Evolutionary conservation across 1,140 invertebrate genomes (phyloP).

Genomic region (Drosophila albomicans): DNA sequence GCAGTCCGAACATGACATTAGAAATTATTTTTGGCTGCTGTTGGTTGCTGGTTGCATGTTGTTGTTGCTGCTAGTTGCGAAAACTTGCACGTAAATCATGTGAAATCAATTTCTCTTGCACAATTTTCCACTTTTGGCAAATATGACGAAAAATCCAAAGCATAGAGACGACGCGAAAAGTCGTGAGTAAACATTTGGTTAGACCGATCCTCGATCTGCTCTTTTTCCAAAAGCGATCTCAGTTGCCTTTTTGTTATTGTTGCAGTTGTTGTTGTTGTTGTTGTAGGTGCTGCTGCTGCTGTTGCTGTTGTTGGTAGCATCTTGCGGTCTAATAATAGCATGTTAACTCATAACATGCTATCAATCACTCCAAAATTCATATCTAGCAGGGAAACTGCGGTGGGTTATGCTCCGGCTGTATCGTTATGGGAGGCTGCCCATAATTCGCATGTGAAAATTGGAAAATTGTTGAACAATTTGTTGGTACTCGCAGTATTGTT

Average conservation of each 20-base stretch:
- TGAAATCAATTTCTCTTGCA: conserved; percentile 78
- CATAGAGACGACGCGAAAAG: conserved; percentile 50
- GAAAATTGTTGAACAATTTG: conserved; percentile 61
- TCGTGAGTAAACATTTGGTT: conserved; percentile 79
- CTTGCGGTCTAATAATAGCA: conserved; percentile 77
- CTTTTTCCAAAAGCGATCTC: conserved; percentile 33
- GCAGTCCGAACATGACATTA: conserved; percentile 65
- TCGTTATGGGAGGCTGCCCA: conserved; percentile 36
- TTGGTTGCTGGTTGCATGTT: conserved; percentile 16
- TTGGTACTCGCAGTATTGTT: conserved; percentile 26
- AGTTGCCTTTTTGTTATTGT: conserved; percentile 5
- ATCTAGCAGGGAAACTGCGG: conserved; percentile 47
- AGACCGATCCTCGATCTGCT: conserved; percentile 38
- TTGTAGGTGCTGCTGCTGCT: conserved; percentile 27
- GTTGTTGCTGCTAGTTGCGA: conserved; percentile 22
- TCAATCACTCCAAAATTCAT: conserved; percentile 73
- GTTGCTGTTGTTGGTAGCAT: conserved; percentile 69
- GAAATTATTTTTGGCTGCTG: conserved; percentile 52
- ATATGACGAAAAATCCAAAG: conserved; percentile 72
- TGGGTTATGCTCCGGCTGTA: conserved; percentile 38
- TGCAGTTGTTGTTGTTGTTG: conserved; percentile 32
- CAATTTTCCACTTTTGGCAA: conserved; percentile 80
- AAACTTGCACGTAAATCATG: conserved; percentile 79
- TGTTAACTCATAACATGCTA: conserved; percentile 82
- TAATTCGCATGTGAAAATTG: conserved; percentile 82